phyloP scores from a whole-genome alignment of 1,140 invertebrate species.

The Ericerus pela region DNA sequence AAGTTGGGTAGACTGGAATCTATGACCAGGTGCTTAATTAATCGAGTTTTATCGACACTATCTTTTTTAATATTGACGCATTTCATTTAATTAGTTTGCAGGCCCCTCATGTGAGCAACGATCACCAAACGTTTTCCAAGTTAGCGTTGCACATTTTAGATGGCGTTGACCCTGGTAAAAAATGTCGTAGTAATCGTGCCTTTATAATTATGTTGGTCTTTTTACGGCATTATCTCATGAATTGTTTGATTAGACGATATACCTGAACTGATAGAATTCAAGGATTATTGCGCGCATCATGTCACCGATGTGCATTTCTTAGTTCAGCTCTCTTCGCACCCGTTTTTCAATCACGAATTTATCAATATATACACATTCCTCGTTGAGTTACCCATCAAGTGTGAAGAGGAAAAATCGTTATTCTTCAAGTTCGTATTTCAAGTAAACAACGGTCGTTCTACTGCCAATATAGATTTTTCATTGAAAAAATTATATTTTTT shows the following conservation, averaged over 20 bases:
- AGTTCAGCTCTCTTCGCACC: conserved; percentile 45
- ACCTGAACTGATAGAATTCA: conserved; percentile 47
- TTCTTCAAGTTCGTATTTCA: conserved; percentile 48
- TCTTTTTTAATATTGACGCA: background rate
- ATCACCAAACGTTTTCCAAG: conserved; percentile 66
- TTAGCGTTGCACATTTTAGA: conserved; percentile 56
- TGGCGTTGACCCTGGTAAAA: no score
- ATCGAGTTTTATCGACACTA: background rate
- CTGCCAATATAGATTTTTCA: background rate
- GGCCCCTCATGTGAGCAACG: no score
- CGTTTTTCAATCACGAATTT: conserved; percentile 68
- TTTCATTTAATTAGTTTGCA: background rate
- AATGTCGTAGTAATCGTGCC: no score
- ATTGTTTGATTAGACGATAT: conserved; percentile 40
- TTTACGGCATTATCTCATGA: conserved; percentile 18
- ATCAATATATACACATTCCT: conserved; percentile 65
- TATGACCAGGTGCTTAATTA: conserved; percentile 37
- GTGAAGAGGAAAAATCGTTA: conserved; percentile 49
- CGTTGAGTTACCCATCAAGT: conserved; percentile 61
- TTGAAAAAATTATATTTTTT: conserved; percentile 13
- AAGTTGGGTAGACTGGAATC: conserved; percentile 67
- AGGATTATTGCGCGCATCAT: conserved; percentile 44
- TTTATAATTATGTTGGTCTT: conserved; percentile 15
- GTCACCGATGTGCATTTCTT: conserved; percentile 47
- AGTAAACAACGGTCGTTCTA: no score